Evolutionary conservation across 2,113 vertebrate genomes (phyloP).

Genomic region (Syngnathus typhle): DNA sequence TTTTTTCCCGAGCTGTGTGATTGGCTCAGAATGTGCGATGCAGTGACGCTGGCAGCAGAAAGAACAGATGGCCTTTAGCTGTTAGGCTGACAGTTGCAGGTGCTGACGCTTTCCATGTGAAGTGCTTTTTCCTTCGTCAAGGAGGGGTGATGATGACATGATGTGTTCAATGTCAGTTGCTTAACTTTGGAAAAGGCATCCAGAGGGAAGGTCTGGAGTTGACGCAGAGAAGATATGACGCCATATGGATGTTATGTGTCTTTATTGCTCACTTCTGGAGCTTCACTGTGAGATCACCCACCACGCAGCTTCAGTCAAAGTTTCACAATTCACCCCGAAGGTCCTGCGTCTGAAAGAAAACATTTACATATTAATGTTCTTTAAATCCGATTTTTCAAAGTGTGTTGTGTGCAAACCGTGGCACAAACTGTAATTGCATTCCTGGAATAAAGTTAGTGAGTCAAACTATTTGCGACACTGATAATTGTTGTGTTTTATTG

Average conservation of each 20-base stretch:
- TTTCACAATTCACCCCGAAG: background rate
- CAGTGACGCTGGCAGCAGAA: slow-evolving; percentile 6
- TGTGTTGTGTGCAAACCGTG: slow-evolving; percentile 32
- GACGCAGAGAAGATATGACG: slow-evolving; percentile 47
- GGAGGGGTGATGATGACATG: slow-evolving; percentile 39
- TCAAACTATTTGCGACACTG: slow-evolving; percentile 33
- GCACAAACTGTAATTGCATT: slow-evolving; percentile 24
- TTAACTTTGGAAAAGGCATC: slow-evolving; percentile 29
- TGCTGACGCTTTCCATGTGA: slow-evolving; percentile 31
- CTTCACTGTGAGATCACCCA: slow-evolving; percentile 36
- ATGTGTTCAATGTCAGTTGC: slow-evolving; percentile 20
- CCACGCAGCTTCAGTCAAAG: background rate
- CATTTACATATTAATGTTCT: too few relatives aligned
- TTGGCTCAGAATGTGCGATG: slow-evolving; percentile 18
- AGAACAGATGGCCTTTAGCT: slow-evolving; percentile 37
- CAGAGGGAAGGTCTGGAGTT: slow-evolving; percentile 47
- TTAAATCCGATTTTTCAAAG: slow-evolving; percentile 4
- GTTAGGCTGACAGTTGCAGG: slow-evolving; percentile 9
- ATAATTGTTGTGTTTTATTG: slow-evolving; percentile 51
- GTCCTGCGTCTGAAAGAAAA: background rate
- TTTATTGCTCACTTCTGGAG: slow-evolving; percentile 20
- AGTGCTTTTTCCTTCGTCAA: slow-evolving; percentile 7
- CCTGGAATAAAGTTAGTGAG: slow-evolving; percentile 36
- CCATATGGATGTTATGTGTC: slow-evolving; percentile 44
- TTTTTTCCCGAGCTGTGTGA: slow-evolving; percentile 5